These are phyloP conservation scores for Cotesia vestalis DNA, from an alignment of 1,140 invertebrate genomes.

Conservation along the genomic window DNA sequence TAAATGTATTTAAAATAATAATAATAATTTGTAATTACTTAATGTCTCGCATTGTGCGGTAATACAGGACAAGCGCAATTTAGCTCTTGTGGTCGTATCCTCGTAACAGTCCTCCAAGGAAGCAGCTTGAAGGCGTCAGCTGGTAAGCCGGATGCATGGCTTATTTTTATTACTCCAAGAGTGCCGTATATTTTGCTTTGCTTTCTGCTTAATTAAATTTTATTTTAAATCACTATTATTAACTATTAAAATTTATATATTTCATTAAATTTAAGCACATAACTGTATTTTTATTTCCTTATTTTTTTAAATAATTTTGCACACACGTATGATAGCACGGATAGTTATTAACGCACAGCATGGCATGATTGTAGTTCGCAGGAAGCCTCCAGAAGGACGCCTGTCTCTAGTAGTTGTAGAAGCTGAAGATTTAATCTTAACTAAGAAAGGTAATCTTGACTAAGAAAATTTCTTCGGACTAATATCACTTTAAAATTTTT, in stretches of 20 bases:
- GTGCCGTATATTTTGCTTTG: conserved; percentile 26
- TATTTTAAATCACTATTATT: background rate
- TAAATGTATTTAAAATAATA: too few relatives aligned
- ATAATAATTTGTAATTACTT: background rate
- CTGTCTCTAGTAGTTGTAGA: conserved; percentile 61
- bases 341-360: conserved; percentile 47
- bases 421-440: conserved; percentile 58
- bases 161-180: background rate
- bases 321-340: background rate
- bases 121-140: conserved; percentile 64
- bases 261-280: background rate
- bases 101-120: conserved; percentile 75
- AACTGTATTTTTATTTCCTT: conserved; percentile 6
- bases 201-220: conserved; percentile 18
- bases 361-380: conserved; percentile 65
- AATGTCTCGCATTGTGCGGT: conserved; percentile 41
- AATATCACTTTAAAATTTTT: background rate
- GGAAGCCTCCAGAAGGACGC: conserved; percentile 59
- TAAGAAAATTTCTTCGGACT: background rate
- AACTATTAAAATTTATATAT: background rate
- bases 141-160: conserved; percentile 54
- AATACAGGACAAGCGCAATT: conserved; percentile 68
- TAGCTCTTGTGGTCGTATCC: conserved; percentile 72
- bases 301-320: conserved; percentile 6
- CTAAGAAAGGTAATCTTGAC: conserved; percentile 53